Evolutionary conservation across 2,113 vertebrate species (phyloP), one percentile per base, ranked within the genome.

Genomic region (Mesoclemmys tuberculata): DNA sequence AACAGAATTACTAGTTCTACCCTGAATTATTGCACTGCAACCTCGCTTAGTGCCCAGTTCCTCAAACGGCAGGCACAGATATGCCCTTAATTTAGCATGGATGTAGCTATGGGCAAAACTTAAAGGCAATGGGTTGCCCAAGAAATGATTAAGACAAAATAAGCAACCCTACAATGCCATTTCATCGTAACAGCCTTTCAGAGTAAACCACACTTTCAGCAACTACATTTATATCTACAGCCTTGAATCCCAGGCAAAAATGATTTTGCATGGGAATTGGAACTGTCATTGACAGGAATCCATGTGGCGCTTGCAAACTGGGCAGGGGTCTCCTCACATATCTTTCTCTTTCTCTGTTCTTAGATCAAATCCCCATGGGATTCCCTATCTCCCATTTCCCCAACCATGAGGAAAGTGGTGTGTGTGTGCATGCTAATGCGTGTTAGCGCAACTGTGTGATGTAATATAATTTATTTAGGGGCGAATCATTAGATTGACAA

Each of bases 171-270:
- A 46, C 80, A 92, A 44, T 85, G 51, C 58, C 87, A 26, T 55
- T 93, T 95, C 35, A 35, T 78, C 54, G 80, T 5, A 41, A 77
- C 82, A 48, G 61, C 54, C 84, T 77, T 19, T 38, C n/a, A 21
- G 26, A 84, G 77, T n/a, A 84, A 18, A 80, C 26, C 77, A 26
- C 74, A 91, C 80, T 90, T 49, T 56, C 84, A 89, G 52, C 58
- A 89, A 38, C 0, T 2, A 77, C 61, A 80, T 26, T 83, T 82
- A 75, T 68, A 75, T 41, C 56, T 26, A 78, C 49, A 19, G 3
- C 13, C 29, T 85, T 4, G 38, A 74, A 83, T 44, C 58, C 41
- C 35, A 81, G 24, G 49, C 35, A 52, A 46, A 24, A 64, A 6
- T 1, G 0, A 18, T 81, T 31, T 44, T 0, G 0, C 27, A 84